Evolutionary conservation across 2,113 vertebrate species (phyloP), one percentile per base, ranked within the genome.

Genomic region (Larimichthys polyactis): DNA sequence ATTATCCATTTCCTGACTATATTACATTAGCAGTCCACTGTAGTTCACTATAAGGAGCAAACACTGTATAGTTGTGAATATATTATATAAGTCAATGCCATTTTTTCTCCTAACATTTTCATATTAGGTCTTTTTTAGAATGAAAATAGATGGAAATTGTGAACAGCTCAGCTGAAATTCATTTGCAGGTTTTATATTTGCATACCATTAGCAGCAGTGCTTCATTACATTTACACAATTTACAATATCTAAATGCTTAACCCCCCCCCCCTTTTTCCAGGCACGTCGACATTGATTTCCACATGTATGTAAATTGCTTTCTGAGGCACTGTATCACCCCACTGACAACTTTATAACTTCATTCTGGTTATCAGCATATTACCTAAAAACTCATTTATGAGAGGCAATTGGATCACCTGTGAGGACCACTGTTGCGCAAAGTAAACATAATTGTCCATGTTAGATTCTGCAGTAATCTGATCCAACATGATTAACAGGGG

Each of bases 361-460:
- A 87, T 85, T 82, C 60, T 67, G 59, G 54, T 87, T 80, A 92
- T 89, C 89, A 72, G 69, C 79, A 55, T 69, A 86, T 73, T 81
- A 89, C 75, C 78, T 70, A 81, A 90, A 89, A 92, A 84, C 71
- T 87, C 5, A 88, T 87, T 87, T 88, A 85, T 73, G 72, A 74
- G 55, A 64, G 71, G 87, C 85, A 86, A 87, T 78, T 79, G 71
- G 69, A 91, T 85, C 71, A 79, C 72, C 80, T 87, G 67, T 65
- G 76, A 88, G 71, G 78, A 83, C 90, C 78, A 71, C 17, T 83
- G 76, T 88, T 68, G 83, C 67, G 66, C 65, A 85, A 87, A 81
- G 79, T 87, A 83, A 89, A 87, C 82, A 86, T 71, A 83, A 91
- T 90, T 86, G 81, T 84, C 77, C 57, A 71, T 82, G 78, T 84